Evolutionary conservation across 2,797 vertebrate genomes (phyloP), one percentile per base, ranked within the genome.

Genomic region (Loris lydekkerianus): DNA sequence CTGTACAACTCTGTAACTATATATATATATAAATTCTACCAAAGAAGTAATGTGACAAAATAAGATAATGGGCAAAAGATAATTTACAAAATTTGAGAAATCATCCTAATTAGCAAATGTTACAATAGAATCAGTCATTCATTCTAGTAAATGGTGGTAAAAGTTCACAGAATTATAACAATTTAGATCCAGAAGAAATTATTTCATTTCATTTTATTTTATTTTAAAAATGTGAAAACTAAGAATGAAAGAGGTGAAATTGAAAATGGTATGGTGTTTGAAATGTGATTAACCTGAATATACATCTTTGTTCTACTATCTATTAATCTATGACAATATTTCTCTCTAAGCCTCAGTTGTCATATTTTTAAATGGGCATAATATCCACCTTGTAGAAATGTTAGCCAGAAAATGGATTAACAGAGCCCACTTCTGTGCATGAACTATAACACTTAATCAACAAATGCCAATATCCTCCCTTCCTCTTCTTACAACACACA

Each of bases 11-110:
- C 6, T 27, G 14, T 78, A 56, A 72, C 15, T 11, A 1, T 80
- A 27, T 63, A 49, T 46, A 53, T 15, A 53, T 17, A n/a, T 8
- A 56, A 60, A 76, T 83, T 84, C 56, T 88, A 31, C 18, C 25
- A 80, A 84, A 31, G n/a, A 94, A 84, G 31, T 46, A 73, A 18
- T 70, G 21, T 83, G 31, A 46, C 37, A 75, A 76, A 93, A 37
- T 31, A 46, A 88, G 20, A 37, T 56, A 58, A 78, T 31, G 7
- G 21, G 1, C 20, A 83, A 78, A 63, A 18, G 37, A 78, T 21
- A 43, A 91, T 69, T 82, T 90, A 56, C 11, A 92, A 95, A 94
- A 84, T 92, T 92, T 37, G 78, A 89, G 31, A 87, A n/a, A 18
- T 73, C 21, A 73, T 84, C 29, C 43, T 80, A 88, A 88, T 73